Evolutionary conservation across 2,797 vertebrate species (phyloP).

Genomic region (Lacerta bilineata): DNA sequence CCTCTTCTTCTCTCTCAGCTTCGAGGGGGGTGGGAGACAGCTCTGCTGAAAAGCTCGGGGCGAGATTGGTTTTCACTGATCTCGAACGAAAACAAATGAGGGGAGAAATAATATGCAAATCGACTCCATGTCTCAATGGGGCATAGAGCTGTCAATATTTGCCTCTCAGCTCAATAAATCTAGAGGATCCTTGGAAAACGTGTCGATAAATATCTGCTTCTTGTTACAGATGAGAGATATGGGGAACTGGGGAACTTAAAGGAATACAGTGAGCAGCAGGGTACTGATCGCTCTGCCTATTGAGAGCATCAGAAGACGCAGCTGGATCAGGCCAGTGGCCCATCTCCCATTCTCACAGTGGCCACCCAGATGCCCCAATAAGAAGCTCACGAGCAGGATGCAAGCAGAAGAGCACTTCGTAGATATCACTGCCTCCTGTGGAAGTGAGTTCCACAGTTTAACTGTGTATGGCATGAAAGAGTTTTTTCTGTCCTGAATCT

Average conservation of each 20-base stretch:
- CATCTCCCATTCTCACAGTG: no score
- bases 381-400: no score
- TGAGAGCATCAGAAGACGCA: no score
- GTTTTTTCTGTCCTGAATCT: no score
- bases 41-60: not conserved
- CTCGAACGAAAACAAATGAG: constrained; percentile 1
- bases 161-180: constrained; percentile 19
- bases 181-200: not conserved
- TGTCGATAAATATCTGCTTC: not conserved
- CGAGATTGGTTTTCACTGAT: not conserved
- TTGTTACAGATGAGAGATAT: not conserved
- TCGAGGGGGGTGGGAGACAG: not conserved
- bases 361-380: no score
- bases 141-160: constrained; percentile 8
- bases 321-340: no score
- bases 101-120: not conserved
- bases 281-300: not conserved
- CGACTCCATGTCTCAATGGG: not conserved
- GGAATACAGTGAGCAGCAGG: no score
- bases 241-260: not conserved
- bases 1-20: not conserved
- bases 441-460: no score
- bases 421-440: no score
- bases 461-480: no score
- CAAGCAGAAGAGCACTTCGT: no score